Base-by-base conservation (phyloP, 2,113 vertebrate genomes). In the Physeter macrocephalus region DNA sequence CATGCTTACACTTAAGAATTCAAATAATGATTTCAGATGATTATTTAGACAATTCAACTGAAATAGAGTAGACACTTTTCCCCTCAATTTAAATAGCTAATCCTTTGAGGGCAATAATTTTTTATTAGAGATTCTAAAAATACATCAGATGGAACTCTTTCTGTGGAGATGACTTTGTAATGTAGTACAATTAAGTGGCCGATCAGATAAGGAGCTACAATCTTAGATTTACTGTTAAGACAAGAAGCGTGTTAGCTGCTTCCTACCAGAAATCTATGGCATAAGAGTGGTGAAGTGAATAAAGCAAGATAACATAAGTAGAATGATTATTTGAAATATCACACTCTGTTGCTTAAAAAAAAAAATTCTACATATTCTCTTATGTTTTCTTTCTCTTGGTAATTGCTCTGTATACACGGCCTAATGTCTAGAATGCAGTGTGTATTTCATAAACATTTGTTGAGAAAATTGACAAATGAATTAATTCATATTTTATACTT, bases 121-220 rank as follows among this genome's bases (percentile, higher is more conserved):
- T 97, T 96, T 96, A 84, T 86, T 64, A 97, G 18, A 43, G 46
- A 85, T 94, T 96, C 59, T 97, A 94, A 98, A 97, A 97, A 61
- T 94, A 87, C 49, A 21, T 91, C 77, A 78, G 90, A 83, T 46
- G 64, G 17, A 93, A 72, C 8, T 90, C 2, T 54, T 34, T 41
- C 25, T 84, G n/a, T 93, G 25, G 59, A 52, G 15, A 85, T 18
- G 1, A 49, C 62, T 64, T 94, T 87, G 17, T 21, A 91, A 93
- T 95, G 9, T 11, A 61, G 27, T 86, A 10, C 0, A 61, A 62
- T 97, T 97, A 97, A 97, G 66, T 46, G 94, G 49, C 34, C 92
- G 71, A 88, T 97, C 93, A 91, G 25, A 75, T 80, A 95, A 95
- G 43, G 83, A 85, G 54, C 6, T 97, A 75, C 11, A 96, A 18